These are phyloP conservation scores for Eidolon dupreanum DNA, from an alignment of 2,797 vertebrate species.

Conservation along the genomic window DNA sequence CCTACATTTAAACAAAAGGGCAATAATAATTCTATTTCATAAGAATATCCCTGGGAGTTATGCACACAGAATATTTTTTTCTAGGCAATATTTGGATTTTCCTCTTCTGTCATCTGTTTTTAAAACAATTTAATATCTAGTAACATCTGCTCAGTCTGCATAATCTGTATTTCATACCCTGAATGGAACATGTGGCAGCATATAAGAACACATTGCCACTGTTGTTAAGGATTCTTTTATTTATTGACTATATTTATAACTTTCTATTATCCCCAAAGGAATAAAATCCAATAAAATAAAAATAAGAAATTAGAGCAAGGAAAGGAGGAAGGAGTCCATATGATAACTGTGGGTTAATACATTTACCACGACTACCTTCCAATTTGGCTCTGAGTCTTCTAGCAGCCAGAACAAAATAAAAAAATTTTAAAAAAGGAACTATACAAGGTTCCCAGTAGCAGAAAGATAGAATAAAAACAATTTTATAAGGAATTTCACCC, in stretches of 20 bases:
- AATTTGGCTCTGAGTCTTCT: not conserved
- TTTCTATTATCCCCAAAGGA: conserved; percentile 52
- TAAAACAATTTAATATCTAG: conserved; percentile 57
- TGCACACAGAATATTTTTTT: conserved; percentile 33
- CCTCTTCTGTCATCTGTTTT: conserved; percentile 55
- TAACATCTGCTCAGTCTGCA: conserved; percentile 35
- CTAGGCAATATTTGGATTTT: conserved; percentile 20
- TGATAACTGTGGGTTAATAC: not conserved
- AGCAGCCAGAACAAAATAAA: not conserved
- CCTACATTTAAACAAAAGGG: conserved; percentile 43
- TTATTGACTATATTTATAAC: conserved; percentile 49
- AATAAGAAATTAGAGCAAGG: conserved; percentile 41
- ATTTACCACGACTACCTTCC: not conserved
- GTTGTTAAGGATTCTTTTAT: not conserved
- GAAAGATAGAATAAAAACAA: not conserved
- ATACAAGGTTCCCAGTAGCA: not conserved
- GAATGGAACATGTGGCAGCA: not conserved
- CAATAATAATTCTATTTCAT: conserved; percentile 45
- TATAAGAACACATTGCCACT: not conserved
- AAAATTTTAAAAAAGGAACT: not conserved
- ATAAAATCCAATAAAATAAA: conserved; percentile 52
- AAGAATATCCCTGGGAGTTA: conserved; percentile 47
- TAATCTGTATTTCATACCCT: conserved; percentile 8
- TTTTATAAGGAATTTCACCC: not conserved
- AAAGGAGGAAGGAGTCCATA: not conserved